A percentile compares a stretch with the other conserved stretches of the same genome.
Evolutionary conservation across 2,797 vertebrate genomes (phyloP).

Genomic region (Benthosema pterotum): DNA sequence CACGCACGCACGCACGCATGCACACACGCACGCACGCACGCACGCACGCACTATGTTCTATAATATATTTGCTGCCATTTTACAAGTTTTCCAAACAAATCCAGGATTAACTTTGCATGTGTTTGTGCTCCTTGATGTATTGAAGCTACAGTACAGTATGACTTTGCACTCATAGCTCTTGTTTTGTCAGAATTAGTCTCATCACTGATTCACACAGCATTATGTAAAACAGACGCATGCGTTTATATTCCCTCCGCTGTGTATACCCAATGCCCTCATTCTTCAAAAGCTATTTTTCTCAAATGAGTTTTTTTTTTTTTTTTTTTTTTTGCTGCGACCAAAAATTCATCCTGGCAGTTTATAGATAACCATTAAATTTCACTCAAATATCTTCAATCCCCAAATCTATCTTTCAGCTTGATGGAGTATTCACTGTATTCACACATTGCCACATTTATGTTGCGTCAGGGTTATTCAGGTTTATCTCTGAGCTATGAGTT

Average conservation of each 20-base stretch:
- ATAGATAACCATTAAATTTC: slow-evolving; percentile 18
- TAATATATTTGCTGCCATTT: not conserved
- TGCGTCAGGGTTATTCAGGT: slow-evolving; percentile 36
- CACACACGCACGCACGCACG: no score
- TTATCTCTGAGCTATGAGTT: slow-evolving; percentile 23
- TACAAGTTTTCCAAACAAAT: not conserved
- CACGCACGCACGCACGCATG: no score
- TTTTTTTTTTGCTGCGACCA: slow-evolving; percentile 35
- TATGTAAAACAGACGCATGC: slow-evolving; percentile 25
- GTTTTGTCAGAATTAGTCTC: slow-evolving; percentile 1
- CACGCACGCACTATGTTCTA: not conserved
- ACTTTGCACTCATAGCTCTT: slow-evolving; percentile 10
- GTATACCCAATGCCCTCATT: slow-evolving; percentile 26
- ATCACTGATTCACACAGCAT: slow-evolving; percentile 18
- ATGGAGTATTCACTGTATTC: slow-evolving; percentile 33
- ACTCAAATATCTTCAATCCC: slow-evolving; percentile 24
- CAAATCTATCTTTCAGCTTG: slow-evolving; percentile 45
- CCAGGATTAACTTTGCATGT: not conserved
- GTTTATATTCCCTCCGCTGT: slow-evolving; percentile 28
- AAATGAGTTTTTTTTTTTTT: slow-evolving; percentile 18
- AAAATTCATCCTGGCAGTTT: slow-evolving; percentile 24
- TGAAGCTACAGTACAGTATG: not conserved
- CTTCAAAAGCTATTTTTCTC: slow-evolving; percentile 32
- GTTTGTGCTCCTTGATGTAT: not conserved
- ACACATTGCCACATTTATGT: slow-evolving; percentile 18